These are phyloP conservation scores for Polyodon spathula DNA, from an alignment of 2,113 vertebrate genomes.

Conservation along the genomic window DNA sequence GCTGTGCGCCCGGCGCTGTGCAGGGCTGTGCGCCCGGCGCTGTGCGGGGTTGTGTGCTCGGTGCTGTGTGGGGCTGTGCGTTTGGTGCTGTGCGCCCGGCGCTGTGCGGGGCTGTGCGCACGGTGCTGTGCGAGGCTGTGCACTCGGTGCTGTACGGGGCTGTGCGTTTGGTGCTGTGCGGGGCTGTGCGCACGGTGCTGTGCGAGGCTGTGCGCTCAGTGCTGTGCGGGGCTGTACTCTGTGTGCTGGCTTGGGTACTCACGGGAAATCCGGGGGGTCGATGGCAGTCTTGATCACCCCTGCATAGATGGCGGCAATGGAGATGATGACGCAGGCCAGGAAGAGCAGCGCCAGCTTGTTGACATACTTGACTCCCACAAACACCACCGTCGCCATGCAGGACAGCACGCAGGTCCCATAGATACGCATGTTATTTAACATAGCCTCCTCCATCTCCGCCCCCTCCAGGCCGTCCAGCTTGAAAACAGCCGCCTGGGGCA, in stretches of 20 bases:
- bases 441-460: slow-evolving; percentile 69
- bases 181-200: too few species aligned
- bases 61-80: too few species aligned
- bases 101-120: too few species aligned
- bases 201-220: too few species aligned
- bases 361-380: slow-evolving; percentile 94
- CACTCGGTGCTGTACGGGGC: too few species aligned
- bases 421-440: slow-evolving; percentile 96
- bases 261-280: slow-evolving; percentile 87
- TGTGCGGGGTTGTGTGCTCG: too few species aligned
- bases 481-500: slow-evolving; percentile 86
- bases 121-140: too few species aligned
- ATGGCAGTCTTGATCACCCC: slow-evolving; percentile 91
- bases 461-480: slow-evolving; percentile 85
- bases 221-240: too few species aligned
- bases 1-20: too few species aligned
- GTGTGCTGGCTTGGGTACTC: slow-evolving; percentile 46
- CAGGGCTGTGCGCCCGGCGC: too few species aligned
- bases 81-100: too few species aligned
- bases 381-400: slow-evolving; percentile 92
- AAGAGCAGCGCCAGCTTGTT: slow-evolving; percentile 96
- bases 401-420: slow-evolving; percentile 89
- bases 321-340: slow-evolving; percentile 93
- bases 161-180: too few species aligned
- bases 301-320: slow-evolving; percentile 89